Evolutionary conservation across 2,797 vertebrate species (phyloP).

Genomic region (Mormyrops boulengeri): DNA sequence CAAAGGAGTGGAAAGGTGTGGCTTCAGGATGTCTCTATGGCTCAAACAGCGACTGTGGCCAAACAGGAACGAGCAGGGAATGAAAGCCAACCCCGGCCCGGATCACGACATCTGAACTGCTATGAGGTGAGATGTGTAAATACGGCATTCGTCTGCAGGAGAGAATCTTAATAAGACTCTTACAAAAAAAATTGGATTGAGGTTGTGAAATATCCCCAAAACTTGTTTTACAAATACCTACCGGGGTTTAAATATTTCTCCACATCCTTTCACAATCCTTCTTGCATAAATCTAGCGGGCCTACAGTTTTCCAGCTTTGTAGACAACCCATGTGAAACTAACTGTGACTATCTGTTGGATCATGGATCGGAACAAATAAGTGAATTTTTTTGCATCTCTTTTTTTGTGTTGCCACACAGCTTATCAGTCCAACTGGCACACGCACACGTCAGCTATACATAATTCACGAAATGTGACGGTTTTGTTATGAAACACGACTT

Average conservation of each 20-base stretch:
- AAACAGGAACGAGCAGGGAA: neutral
- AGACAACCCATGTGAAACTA: neutral
- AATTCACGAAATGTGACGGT: neutral
- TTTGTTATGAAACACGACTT: neutral
- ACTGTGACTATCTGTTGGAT: slow-evolving; percentile 4
- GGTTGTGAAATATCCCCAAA: neutral
- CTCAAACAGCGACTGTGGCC: neutral
- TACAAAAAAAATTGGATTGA: neutral
- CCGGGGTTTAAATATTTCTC: neutral
- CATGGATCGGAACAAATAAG: neutral
- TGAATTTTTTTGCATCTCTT: neutral
- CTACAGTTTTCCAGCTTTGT: neutral
- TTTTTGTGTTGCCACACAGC: neutral
- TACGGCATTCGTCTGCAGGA: neutral
- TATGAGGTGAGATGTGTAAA: neutral
- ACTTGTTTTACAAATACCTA: neutral
- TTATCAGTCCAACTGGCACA: neutral
- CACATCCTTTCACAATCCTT: neutral
- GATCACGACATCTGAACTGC: neutral
- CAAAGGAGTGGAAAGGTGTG: neutral
- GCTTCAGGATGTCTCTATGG: neutral
- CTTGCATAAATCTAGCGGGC: neutral
- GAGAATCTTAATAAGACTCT: neutral
- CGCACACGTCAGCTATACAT: neutral
- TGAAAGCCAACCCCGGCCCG: neutral